phyloP scores from a whole-genome alignment of 2,888 invertebrate genomes.

The Drymonia ruficornis region DNA sequence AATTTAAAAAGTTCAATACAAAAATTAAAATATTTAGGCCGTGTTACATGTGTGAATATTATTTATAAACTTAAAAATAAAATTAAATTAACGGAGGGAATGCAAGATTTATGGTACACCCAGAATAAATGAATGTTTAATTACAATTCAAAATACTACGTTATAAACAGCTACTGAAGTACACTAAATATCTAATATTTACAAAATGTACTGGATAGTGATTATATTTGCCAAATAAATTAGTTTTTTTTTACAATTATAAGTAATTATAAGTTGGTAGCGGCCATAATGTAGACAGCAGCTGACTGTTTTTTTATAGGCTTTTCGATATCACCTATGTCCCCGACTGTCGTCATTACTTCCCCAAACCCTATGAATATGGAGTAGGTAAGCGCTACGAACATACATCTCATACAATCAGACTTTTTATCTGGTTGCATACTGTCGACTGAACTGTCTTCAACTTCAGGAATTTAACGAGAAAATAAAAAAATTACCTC shows the following conservation, averaged over 20 bases:
- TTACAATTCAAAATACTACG: constrained; percentile 35
- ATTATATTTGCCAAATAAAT: constrained; percentile 80
- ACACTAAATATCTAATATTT: constrained; percentile 67
- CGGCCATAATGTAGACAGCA: background rate
- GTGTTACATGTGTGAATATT: constrained; percentile 7
- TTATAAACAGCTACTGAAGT: constrained; percentile 38
- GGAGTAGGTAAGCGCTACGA: constrained; percentile 26
- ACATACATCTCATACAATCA: constrained; percentile 43
- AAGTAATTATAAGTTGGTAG: constrained; percentile 17
- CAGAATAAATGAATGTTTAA: constrained; percentile 40
- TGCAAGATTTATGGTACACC: constrained; percentile 45
- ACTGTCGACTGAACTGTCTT: constrained; percentile 44
- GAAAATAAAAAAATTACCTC: background rate
- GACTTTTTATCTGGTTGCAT: constrained; percentile 51
- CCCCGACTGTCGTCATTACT: background rate
- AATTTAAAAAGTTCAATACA: background rate
- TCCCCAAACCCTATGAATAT: constrained; percentile 18
- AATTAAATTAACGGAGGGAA: constrained; percentile 58
- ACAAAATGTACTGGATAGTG: constrained; percentile 63
- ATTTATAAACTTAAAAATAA: constrained; percentile 50
- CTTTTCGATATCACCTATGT: background rate
- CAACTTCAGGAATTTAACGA: constrained; percentile 10
- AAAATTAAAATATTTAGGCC: constrained; percentile 35
- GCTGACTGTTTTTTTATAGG: background rate
- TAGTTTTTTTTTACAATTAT: constrained; percentile 56